A percentile compares a stretch with the other conserved stretches of the same genome.
Conservation (phyloP, 2,888 invertebrate species). For the Drosophila barbarae region DNA sequence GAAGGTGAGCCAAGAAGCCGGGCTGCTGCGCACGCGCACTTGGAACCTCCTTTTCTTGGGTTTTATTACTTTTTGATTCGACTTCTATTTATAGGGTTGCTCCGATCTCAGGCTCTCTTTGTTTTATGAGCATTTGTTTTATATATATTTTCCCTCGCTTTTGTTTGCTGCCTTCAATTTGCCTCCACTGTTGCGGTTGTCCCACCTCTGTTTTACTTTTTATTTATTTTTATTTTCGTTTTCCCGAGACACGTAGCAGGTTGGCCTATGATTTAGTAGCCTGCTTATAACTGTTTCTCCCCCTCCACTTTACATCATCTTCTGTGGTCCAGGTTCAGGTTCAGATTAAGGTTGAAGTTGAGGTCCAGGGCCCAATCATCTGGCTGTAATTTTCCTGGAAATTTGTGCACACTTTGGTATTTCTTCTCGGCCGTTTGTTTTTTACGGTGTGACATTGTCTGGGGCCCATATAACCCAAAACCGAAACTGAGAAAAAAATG, state of each 20-base stretch:
- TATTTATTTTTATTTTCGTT: slow-evolving; percentile 57
- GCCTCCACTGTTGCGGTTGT: slow-evolving; percentile 48
- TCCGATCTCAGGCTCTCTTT: slow-evolving; percentile 30
- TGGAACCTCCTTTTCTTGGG: slow-evolving; percentile 18
- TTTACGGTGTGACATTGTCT: slow-evolving; percentile 71
- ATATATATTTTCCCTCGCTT: slow-evolving; percentile 45
- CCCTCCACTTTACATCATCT: slow-evolving; percentile 31
- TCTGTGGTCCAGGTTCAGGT: slow-evolving; percentile 51
- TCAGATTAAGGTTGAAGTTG: neutral
- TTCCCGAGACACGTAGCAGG: slow-evolving; percentile 66
- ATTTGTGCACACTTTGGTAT: slow-evolving; percentile 78
- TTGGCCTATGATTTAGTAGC: slow-evolving; percentile 77
- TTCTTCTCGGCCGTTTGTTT: slow-evolving; percentile 53
- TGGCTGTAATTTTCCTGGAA: slow-evolving; percentile 76
- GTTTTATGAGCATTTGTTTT: slow-evolving; percentile 68
- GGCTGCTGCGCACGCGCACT: slow-evolving; percentile 60
- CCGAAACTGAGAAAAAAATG: neutral
- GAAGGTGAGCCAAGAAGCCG: slow-evolving; percentile 4
- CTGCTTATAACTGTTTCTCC: slow-evolving; percentile 75
- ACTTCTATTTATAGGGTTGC: slow-evolving; percentile 49
- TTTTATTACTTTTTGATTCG: slow-evolving; percentile 63
- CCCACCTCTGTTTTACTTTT: slow-evolving; percentile 33
- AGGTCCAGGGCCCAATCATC: slow-evolving; percentile 58
- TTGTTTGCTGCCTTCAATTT: slow-evolving; percentile 75
- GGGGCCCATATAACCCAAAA: slow-evolving; percentile 36